Base-by-base conservation (phyloP, 1,140 invertebrate genomes). In the Meloidogyne hapla region DNA sequence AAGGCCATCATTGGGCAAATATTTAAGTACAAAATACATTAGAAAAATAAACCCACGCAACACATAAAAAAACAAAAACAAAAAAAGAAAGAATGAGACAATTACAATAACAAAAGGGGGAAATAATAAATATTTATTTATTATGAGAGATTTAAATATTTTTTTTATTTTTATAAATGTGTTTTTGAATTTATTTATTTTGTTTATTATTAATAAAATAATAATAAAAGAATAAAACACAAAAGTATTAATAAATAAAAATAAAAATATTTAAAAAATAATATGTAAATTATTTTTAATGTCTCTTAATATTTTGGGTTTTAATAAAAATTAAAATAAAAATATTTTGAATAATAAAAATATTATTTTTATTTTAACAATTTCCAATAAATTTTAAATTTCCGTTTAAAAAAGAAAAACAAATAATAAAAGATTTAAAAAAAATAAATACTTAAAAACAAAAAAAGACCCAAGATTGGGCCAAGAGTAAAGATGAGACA, bases 371-470 rank as follows among this genome's bases (percentile, higher is more conserved):
- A n/a, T 8, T 56, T 56, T 56, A 18, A 18, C 15, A 48, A 18
- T 56, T 56, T 56, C 1, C 4, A 15, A 2, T 15, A 15, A 45
- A 45, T 15, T 56, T 56, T n/a, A 4, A 56, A 56, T 33, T 33
- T 33, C 33, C 33, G 33, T 33, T 33, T 33, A 21, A 4, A 15
- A n/a, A 56, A n/a, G 6, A 56, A n/a, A 56, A 56, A 56, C 3
- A 56, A n/a, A 56, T n/a, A 18, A 18, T 18, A n/a, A 45, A 45
- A 45, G 18, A n/a, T 18, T n/a, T 56, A n/a, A n/a, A n/a, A 56
- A 56, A 56, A 56, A 56, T 56, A 56, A 56, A 6, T 56, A 56
- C 48, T 56, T 56, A 56, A 56, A 56, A 56, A 56, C n/a, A 56
- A 56, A 56, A 1, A 56, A 56, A 56, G n/a, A n/a, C 3, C 18